phyloP scores from a whole-genome alignment of 2,888 invertebrate genomes.

The Dascillus cervinus region DNA sequence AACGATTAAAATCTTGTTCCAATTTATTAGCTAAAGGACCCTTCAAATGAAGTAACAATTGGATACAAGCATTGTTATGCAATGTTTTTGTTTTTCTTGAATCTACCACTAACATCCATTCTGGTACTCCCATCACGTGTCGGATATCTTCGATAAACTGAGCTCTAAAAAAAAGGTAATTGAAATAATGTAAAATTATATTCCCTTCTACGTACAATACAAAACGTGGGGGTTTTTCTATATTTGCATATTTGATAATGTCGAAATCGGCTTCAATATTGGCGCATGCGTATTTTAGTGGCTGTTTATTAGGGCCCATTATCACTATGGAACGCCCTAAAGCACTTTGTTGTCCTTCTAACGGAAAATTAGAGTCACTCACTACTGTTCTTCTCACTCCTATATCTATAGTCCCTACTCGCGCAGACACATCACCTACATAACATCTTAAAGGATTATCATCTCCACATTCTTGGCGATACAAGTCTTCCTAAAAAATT shows the following conservation, averaged over 20 bases:
- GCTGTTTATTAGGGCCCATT: conserved; percentile 63
- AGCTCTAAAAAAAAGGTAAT: conserved; percentile 49
- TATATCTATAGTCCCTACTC: conserved; percentile 75
- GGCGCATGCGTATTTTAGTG: conserved; percentile 77
- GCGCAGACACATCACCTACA: conserved; percentile 81
- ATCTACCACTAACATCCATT: conserved; percentile 85
- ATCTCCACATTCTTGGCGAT: conserved; percentile 78
- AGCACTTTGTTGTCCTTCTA: conserved; percentile 69
- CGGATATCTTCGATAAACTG: conserved; percentile 78
- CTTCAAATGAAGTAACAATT: conserved; percentile 80
- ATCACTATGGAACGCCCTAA: conserved; percentile 81
- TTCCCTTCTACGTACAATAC: conserved; percentile 60
- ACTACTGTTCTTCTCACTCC: conserved; percentile 71
- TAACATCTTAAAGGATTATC: conserved; percentile 85
- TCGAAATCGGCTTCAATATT: conserved; percentile 87
- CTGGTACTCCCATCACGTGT: conserved; percentile 75
- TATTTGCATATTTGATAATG: conserved; percentile 81
- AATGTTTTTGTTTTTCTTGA: conserved; percentile 69
- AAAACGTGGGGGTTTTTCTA: conserved; percentile 80
- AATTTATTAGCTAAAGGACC: conserved; percentile 71
- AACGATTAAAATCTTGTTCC: conserved; percentile 70
- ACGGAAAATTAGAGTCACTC: conserved; percentile 80
- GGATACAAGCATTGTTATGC: conserved; percentile 73
- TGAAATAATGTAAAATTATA: not conserved
- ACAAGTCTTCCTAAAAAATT: conserved; percentile 63